A percentile compares a stretch with the other conserved stretches of the same genome.
Evolutionary conservation across 2,888 invertebrate species (phyloP).

Genomic region (Melangyna quadrimaculata): DNA sequence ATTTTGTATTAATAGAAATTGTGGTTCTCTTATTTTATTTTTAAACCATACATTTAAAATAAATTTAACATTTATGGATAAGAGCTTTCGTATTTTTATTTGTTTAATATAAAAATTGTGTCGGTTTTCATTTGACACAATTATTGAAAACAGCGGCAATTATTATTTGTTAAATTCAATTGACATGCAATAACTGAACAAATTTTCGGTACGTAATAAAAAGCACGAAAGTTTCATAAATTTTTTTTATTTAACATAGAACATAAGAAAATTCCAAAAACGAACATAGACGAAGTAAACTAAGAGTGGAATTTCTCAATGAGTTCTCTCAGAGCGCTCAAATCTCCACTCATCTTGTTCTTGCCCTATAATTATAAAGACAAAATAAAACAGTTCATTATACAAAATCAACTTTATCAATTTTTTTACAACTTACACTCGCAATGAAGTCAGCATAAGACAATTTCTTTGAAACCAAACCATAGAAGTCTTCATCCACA

Average conservation of each 20-base stretch:
- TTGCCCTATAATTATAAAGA: constrained; percentile 15
- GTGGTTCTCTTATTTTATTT: no score
- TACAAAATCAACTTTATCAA: not conserved
- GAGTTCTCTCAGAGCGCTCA: not conserved
- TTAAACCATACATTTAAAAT: no score
- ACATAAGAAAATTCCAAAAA: not conserved
- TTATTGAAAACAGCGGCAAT: no score
- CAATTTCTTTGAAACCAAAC: not conserved
- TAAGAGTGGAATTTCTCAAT: constrained; percentile 19
- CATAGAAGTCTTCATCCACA: constrained; percentile 77
- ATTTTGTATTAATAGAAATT: no score
- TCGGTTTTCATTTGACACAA: no score
- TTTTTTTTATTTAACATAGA: not conserved
- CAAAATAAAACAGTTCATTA: not conserved
- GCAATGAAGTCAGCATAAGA: constrained; percentile 20
- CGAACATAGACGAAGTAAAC: no score
- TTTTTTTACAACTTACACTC: not conserved
- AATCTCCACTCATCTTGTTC: constrained; percentile 26
- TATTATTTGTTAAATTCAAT: no score
- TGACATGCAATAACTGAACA: no score
- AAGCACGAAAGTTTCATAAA: not conserved
- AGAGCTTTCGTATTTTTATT: no score
- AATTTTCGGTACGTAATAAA: no score
- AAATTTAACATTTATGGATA: no score
- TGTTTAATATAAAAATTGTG: no score